Base-by-base conservation (phyloP, 2,797 vertebrate species). In the Sebastes vulpes region DNA sequence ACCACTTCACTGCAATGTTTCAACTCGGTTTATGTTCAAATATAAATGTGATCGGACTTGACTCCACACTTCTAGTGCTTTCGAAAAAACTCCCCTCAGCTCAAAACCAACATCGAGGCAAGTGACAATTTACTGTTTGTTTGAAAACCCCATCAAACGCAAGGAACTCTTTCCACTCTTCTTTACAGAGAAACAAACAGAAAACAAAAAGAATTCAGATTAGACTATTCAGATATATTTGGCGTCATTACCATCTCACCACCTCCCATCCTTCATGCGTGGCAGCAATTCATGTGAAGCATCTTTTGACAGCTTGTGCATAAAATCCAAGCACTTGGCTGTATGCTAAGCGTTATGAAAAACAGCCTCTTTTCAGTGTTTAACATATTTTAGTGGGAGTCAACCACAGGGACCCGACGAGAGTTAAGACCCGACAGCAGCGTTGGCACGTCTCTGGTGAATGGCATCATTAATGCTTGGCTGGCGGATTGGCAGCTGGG, bases 401-500 rank as follows among this genome's bases (percentile, higher is more conserved):
- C 81, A 83, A 84, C 64, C 75, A 28, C 57, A 23, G 65, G 53
- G 79, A 82, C 52, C 32, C 12, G 46, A 65, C 67, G 65, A 23
- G 42, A 81, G 72, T 66, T 3, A 59, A 59, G 59, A 46, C 65
- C 48, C 54, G 78, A 65, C 68, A 58, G 75, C 38, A 14, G 48
- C 23, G 7, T n/a, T 71, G 82, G 63, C 69, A 71, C 75, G 25
- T 82, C 83, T 75, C 60, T 28, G n/a, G 78, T 89, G 79, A 87
- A 77, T 86, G 72, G 85, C 75, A 86, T 88, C 76, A 52, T 89
- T 92, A 90, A 92, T 81, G 82, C 69, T 75, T 80, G 76, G 77
- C 88, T 88, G 81, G 75, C 3, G 6, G 59, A 67, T 52, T 75
- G 81, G 86, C 89, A 86, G 90, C 83, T 52, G 67, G 58, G 76